A percentile compares a stretch with the other conserved stretches of the same genome.
These are phyloP conservation scores for Nestor notabilis DNA, from an alignment of 2,113 vertebrate species.

Conservation along the genomic window DNA sequence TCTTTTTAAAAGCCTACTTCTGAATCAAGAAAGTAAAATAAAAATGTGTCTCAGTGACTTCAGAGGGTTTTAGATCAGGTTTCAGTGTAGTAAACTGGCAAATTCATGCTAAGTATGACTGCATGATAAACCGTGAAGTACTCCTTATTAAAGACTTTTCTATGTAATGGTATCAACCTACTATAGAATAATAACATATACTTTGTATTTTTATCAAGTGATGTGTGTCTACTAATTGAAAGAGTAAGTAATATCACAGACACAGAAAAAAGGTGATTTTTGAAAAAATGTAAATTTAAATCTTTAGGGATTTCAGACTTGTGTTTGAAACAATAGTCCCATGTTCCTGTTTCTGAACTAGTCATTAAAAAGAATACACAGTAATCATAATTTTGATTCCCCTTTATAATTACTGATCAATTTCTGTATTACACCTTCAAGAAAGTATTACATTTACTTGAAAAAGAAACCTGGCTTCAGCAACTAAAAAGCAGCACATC, in stretches of 20 bases:
- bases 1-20: not conserved
- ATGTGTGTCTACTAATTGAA: slow-evolving; percentile 10
- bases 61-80: not conserved
- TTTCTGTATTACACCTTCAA: slow-evolving; percentile 17
- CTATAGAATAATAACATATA: not conserved
- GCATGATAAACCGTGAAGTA: not conserved
- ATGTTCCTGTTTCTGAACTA: slow-evolving; percentile 7
- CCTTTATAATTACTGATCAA: slow-evolving; percentile 34
- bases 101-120: not conserved
- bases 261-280: not conserved
- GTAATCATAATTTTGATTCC: slow-evolving; percentile 54
- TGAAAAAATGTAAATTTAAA: not conserved
- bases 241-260: not conserved
- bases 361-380: slow-evolving; percentile 46
- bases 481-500: slow-evolving; percentile 4
- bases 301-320: not conserved
- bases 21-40: not conserved
- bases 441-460: not conserved
- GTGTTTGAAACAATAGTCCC: not conserved
- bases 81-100: not conserved
- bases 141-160: not conserved
- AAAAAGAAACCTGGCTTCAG: slow-evolving; percentile 14
- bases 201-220: not conserved
- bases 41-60: not conserved
- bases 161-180: not conserved